Evolutionary conservation across 2,113 vertebrate genomes (phyloP), one percentile per base, ranked within the genome.

Genomic region (Gambusia affinis): DNA sequence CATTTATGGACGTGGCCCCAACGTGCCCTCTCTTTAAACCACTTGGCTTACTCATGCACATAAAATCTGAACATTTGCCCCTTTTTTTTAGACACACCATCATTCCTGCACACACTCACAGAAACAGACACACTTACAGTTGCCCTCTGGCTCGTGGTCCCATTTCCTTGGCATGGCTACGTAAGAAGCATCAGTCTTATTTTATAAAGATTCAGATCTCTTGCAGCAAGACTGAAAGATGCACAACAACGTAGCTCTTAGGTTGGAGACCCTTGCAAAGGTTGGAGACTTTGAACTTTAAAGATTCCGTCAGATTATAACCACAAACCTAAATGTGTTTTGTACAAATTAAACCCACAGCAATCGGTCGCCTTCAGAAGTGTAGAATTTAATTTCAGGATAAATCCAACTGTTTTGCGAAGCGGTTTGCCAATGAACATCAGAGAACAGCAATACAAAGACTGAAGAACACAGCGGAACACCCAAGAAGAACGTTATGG

Each of bases 1-100:
- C 83, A 70, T 90, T 90, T 85, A 89, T 89, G 78, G 75, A 82
- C 3, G 76, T 84, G 88, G 76, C 89, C 85, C 75, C 73, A 37
- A 31, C 4, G 31, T 86, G 83, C 67, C 85, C 86, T 81, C 83
- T 79, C 75, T 82, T 75, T 90, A 85, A 91, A 85, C 83, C 30
- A 12, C 4, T 61, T 57, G 84, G 78, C 72, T 87, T 71, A 81
- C 73, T 82, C 64, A 68, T 67, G 77, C 80, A 39, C 76, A 87
- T 83, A 82, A 82, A 72, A 85, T 64, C 33, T 76, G 76, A 73
- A 87, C 68, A 72, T 67, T 71, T 85, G 42, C 77, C 63, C 74
- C 8, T 37, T 17, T 29, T 71, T 22, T 65, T 80, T 62, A 57
- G 73, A 57, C 73, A 64, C 61, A 70, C 79, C 44, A 64, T 70